Conservation (phyloP, 2,888 invertebrate genomes). For the Nasonovia ribisnigri region DNA sequence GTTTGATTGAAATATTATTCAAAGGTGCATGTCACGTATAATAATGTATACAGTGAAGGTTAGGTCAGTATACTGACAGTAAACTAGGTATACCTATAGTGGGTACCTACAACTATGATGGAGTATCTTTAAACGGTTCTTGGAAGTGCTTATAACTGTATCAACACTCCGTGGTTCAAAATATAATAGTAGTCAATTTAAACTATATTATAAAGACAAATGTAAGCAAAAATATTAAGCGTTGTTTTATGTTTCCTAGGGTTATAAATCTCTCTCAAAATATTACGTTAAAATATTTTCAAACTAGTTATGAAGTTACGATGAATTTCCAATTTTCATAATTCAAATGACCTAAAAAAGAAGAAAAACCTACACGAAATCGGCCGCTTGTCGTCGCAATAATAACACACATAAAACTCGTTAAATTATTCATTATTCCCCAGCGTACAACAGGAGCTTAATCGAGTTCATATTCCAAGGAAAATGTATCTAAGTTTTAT, state of each 20-base stretch:
- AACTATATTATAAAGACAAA: neutral
- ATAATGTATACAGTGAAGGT: neutral
- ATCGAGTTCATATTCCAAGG: slow-evolving; percentile 18
- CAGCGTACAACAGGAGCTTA: neutral
- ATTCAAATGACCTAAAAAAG: neutral
- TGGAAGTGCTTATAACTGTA: neutral
- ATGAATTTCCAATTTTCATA: neutral
- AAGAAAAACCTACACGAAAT: neutral
- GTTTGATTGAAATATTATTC: neutral
- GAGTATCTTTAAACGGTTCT: neutral
- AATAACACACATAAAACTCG: neutral
- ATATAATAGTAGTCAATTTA: neutral
- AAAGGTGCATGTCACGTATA: neutral
- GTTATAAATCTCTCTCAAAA: neutral
- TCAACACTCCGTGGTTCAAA: neutral
- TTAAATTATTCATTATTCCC: slow-evolving; percentile 49
- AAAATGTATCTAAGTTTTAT: slow-evolving; percentile 15
- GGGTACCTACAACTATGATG: too few relatives aligned
- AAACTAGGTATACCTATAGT: too few relatives aligned
- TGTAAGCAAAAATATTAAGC: neutral
- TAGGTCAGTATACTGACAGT: too few relatives aligned
- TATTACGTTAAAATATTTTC: neutral
- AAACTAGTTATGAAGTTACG: neutral
- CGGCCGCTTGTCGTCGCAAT: neutral
- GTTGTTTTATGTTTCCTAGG: neutral